Percentiles rank a stretch among this genome's conserved stretches.
These are phyloP conservation scores for Parascotia fuliginaria DNA, from an alignment of 2,888 invertebrate species.

Conservation along the genomic window DNA sequence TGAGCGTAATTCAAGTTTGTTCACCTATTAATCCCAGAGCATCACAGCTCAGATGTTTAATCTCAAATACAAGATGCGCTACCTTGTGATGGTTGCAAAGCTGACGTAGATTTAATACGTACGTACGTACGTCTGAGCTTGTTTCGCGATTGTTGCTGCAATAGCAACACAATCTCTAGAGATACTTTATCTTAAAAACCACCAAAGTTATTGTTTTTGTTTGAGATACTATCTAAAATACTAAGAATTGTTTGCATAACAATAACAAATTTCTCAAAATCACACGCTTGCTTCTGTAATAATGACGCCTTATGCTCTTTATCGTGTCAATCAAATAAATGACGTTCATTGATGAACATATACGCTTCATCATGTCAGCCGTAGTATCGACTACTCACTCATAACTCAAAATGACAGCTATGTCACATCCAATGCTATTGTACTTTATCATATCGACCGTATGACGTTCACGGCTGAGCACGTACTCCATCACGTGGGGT, in stretches of 20 bases:
- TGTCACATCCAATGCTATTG: not conserved
- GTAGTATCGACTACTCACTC: not conserved
- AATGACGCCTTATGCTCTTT: too few species aligned
- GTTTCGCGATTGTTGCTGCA: slow-evolving; percentile 19
- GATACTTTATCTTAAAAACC: slow-evolving; percentile 31
- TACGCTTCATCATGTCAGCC: not conserved
- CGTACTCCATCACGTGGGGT: not conserved
- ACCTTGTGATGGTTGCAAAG: slow-evolving; percentile 18
- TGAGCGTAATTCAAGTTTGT: too few species aligned
- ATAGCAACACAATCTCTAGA: slow-evolving; percentile 23
- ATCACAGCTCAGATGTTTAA: not conserved
- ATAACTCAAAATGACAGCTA: not conserved
- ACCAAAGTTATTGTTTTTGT: slow-evolving; percentile 35
- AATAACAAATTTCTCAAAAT: slow-evolving; percentile 18
- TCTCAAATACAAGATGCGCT: slow-evolving; percentile 1
- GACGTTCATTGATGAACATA: too few species aligned
- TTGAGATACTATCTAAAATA: slow-evolving; percentile 21
- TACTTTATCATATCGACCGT: not conserved
- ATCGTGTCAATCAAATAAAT: too few species aligned
- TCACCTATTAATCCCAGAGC: too few species aligned
- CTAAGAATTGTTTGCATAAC: slow-evolving; percentile 29
- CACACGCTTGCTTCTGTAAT: not conserved
- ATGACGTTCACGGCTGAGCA: not conserved
- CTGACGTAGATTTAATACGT: slow-evolving; percentile 26
- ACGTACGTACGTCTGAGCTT: slow-evolving; percentile 21